Evolutionary conservation across 2,113 vertebrate species (phyloP).

Genomic region (Grammomys dolichurus): DNA sequence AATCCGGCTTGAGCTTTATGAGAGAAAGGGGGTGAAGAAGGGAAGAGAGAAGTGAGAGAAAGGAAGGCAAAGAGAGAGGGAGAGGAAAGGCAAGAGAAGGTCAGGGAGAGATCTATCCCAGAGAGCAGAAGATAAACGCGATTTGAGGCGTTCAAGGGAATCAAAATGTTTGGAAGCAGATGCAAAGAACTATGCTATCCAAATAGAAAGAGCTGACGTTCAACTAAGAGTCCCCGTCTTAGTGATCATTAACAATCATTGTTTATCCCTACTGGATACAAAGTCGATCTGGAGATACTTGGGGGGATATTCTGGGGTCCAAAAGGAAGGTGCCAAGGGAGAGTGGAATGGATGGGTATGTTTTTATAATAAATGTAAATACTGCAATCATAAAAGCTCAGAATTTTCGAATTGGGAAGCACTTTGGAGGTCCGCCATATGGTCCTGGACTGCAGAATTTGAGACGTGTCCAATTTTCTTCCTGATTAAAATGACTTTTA

Average conservation of each 20-base stretch:
- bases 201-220: not conserved
- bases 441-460: not conserved
- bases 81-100: not conserved
- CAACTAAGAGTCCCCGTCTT: not conserved
- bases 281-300: not conserved
- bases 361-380: not conserved
- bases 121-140: not conserved
- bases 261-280: not conserved
- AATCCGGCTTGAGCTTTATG: not conserved
- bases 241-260: not conserved
- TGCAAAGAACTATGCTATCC: not conserved
- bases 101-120: not conserved
- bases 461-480: not conserved
- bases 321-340: not conserved
- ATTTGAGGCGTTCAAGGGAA: slow-evolving; percentile 24
- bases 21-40: too few relatives aligned
- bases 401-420: not conserved
- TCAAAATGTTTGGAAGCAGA: not conserved
- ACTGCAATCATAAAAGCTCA: not conserved
- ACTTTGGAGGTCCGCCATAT: not conserved
- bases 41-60: not conserved
- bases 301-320: not conserved
- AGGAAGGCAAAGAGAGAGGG: not conserved
- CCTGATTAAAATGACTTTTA: not conserved
- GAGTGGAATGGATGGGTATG: rapidly evolving